These are phyloP conservation scores for Calameuta filiformis DNA, from an alignment of 2,888 invertebrate species.

Conservation along the genomic window DNA sequence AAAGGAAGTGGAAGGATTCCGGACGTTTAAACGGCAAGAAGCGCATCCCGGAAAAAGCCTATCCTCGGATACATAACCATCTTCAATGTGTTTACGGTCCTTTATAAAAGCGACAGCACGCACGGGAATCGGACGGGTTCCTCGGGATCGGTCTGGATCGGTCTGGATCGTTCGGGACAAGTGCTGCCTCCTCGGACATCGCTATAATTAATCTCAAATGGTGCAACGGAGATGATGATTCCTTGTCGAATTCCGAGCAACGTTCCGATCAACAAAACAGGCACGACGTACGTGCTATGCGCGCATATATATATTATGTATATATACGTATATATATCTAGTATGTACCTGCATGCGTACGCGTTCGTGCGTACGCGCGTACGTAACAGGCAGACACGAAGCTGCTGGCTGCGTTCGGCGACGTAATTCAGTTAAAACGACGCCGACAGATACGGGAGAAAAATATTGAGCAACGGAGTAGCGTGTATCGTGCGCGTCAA, in stretches of 20 bases:
- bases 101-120: slow-evolving; percentile 15
- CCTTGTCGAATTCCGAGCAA: slow-evolving; percentile 14
- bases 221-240: slow-evolving; percentile 17
- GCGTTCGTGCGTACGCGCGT: slow-evolving; percentile 1
- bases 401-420: slow-evolving; percentile 7
- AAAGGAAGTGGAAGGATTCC: slow-evolving; percentile 1
- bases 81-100: background rate
- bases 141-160: background rate
- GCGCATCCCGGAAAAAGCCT: slow-evolving; percentile 22
- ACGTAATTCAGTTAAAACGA: too few species aligned
- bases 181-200: slow-evolving; percentile 23
- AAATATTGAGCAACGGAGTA: too few species aligned
- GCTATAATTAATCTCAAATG: slow-evolving; percentile 16
- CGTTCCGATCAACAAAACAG: slow-evolving; percentile 15
- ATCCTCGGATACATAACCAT: slow-evolving; percentile 10
- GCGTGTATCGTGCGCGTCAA: slow-evolving; percentile 12
- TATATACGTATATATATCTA: background rate
- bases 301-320: background rate
- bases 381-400: slow-evolving; percentile 16
- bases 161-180: slow-evolving; percentile 13
- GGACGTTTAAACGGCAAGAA: slow-evolving; percentile 22
- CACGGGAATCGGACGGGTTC: slow-evolving; percentile 9
- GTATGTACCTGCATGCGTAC: background rate
- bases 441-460: too few species aligned
- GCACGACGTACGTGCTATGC: background rate